Base-by-base conservation (phyloP, 2,113 vertebrate species). In the Strix uralensis region DNA sequence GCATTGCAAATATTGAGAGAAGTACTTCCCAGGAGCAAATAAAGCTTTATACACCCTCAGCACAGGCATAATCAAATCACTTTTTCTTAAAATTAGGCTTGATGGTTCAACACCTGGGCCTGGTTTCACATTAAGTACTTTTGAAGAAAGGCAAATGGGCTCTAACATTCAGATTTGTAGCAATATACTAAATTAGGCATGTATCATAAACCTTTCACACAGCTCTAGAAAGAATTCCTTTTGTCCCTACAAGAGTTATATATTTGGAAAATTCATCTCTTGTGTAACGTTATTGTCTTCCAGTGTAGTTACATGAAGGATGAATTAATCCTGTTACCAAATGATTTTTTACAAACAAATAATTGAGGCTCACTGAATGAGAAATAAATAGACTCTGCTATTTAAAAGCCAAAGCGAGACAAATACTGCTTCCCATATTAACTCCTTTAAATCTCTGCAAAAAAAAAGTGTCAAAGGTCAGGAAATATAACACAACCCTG, bases 181-280 rank as follows among this genome's bases (percentile, higher is more conserved):
- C 70, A 81, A 93, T 87, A 86, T 52, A 63, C 40, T 88, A 85
- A 93, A 80, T 84, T 80, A 84, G 63, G 65, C 78, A 57, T 79
- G 55, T 94, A 59, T 79, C 85, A 86, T 82, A 92, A 96, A 92
- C 70, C 71, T 91, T 95, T 92, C 94, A 90, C 73, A 92, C 54
- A 95, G 67, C 90, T 92, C 92, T 81, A 93, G 84, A 94, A 94
- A 97, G 26, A 97, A 92, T 71, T 86, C 81, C 18, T 90, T 97
- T 97, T 97, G 91, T 97, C 90, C 86, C 92, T 95, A 87, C 82
- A 94, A 97, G 95, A 97, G 93, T 96, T 95, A 95, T 93, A 88
- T 94, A 88, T 92, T 95, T 91, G 87, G 94, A 62, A 97, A 90
- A 95, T 88, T 92, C 84, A 91, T 94, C 93, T 97, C 89, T 97